Conservation (phyloP, 1,140 invertebrate species). For the Limonius californicus region DNA sequence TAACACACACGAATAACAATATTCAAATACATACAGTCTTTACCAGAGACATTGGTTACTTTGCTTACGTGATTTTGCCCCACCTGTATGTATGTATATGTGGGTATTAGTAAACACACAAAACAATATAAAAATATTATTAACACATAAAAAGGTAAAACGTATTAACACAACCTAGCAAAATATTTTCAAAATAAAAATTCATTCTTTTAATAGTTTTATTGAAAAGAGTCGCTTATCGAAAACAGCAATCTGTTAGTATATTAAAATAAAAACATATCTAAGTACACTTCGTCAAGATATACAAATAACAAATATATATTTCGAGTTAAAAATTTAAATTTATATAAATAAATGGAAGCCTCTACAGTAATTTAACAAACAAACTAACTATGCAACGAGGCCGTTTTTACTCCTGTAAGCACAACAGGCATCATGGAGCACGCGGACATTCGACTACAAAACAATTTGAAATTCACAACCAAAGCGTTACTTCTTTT, state of each 20-base stretch:
- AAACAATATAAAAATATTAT: slow-evolving; percentile 38
- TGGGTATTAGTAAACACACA: slow-evolving; percentile 48
- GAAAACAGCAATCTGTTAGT: slow-evolving; percentile 41
- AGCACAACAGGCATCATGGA: slow-evolving; percentile 38
- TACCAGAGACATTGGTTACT: slow-evolving; percentile 48
- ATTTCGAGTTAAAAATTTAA: slow-evolving; percentile 23
- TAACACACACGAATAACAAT: slow-evolving; percentile 49
- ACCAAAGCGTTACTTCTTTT: slow-evolving; percentile 6
- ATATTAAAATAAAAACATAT: slow-evolving; percentile 40
- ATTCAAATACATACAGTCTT: slow-evolving; percentile 49
- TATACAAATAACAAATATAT: slow-evolving; percentile 25
- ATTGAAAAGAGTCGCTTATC: slow-evolving; percentile 29
- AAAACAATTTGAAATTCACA: slow-evolving; percentile 11
- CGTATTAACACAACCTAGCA: slow-evolving; percentile 43
- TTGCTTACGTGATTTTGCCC: slow-evolving; percentile 50
- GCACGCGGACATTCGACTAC: slow-evolving; percentile 8
- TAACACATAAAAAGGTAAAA: slow-evolving; percentile 42
- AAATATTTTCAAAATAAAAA: slow-evolving; percentile 34
- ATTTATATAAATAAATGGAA: slow-evolving; percentile 37
- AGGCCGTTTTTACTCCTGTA: slow-evolving; percentile 33
- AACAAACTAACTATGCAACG: slow-evolving; percentile 44
- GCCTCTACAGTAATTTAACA: slow-evolving; percentile 45
- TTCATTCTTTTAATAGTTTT: slow-evolving; percentile 37
- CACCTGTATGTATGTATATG: slow-evolving; percentile 49
- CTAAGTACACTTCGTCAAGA: slow-evolving; percentile 43